Evolutionary conservation across 1,140 invertebrate genomes (phyloP).

Genomic region (Phthorimaea operculella): DNA sequence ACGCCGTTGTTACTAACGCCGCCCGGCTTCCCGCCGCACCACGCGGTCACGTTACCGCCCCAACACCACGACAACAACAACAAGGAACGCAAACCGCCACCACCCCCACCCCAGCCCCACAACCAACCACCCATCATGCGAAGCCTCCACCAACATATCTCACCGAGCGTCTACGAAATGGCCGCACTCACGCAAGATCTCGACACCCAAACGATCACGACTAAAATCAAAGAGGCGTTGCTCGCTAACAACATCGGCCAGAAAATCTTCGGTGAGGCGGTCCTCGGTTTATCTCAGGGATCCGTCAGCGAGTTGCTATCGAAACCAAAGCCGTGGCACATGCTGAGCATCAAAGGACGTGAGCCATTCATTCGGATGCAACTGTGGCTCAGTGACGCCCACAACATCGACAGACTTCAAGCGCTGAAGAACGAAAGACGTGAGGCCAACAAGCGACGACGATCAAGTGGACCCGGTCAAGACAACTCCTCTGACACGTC

Average conservation of each 20-base stretch:
- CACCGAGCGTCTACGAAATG: conserved; percentile 94
- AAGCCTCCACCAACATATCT: conserved; percentile 81
- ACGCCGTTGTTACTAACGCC: conserved; percentile 72
- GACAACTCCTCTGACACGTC: conserved; percentile 88
- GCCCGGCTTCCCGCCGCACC: conserved; percentile 73
- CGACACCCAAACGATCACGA: conserved; percentile 96
- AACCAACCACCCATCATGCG: conserved; percentile 75
- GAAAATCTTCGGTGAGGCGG: conserved; percentile 98
- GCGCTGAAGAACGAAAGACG: conserved; percentile 89
- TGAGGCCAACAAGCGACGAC: conserved; percentile 87
- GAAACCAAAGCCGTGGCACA: conserved; percentile 99
- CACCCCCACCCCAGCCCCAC: conserved; percentile 71
- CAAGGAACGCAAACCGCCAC: conserved; percentile 69
- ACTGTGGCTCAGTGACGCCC: conserved; percentile 93
- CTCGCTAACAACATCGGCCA: conserved; percentile 98
- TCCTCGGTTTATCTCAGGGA: conserved; percentile 94
- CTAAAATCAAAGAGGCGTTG: conserved; percentile 96
- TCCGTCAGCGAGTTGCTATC: conserved; percentile 97
- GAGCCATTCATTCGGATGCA: conserved; percentile 99
- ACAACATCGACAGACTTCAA: conserved; percentile 91
- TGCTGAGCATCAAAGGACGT: conserved; percentile 97
- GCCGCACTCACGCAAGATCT: conserved; percentile 95
- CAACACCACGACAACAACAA: conserved; percentile 65
- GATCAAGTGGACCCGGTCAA: conserved; percentile 82
- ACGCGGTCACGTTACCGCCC: conserved; percentile 70